These are phyloP conservation scores for Callosobruchus maculatus DNA, from an alignment of 2,888 invertebrate genomes.

Conservation along the genomic window DNA sequence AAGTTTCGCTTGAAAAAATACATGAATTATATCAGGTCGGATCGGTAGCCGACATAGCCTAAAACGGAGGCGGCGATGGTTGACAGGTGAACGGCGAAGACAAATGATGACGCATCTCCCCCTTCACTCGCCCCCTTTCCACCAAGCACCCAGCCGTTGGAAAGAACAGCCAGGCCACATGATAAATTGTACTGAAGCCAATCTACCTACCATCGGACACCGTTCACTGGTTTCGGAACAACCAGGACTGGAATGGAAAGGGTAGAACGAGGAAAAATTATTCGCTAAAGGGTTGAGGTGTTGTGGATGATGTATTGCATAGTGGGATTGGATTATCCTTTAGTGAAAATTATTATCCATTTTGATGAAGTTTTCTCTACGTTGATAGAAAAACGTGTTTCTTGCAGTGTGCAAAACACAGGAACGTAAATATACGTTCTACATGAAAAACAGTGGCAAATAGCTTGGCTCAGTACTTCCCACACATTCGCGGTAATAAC, in stretches of 20 bases:
- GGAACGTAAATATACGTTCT: too few species aligned
- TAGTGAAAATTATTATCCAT: neutral
- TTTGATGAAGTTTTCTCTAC: neutral
- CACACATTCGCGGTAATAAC: too few species aligned
- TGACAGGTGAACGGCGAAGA: conserved; percentile 47
- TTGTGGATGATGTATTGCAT: neutral
- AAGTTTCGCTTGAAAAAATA: too few species aligned
- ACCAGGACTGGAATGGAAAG: neutral
- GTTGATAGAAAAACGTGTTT: too few species aligned
- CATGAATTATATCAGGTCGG: neutral
- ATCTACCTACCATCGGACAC: conserved; percentile 45
- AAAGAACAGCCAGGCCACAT: conserved; percentile 36
- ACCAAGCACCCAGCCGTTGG: conserved; percentile 32
- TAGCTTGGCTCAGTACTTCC: too few species aligned
- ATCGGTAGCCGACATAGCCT: neutral
- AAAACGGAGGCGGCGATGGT: neutral
- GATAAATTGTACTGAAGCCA: conserved; percentile 43
- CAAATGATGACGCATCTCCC: conserved; percentile 40
- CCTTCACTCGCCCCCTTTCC: conserved; percentile 25
- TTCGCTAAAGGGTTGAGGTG: neutral
- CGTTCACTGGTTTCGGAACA: conserved; percentile 6
- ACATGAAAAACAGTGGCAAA: too few species aligned
- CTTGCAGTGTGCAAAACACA: too few species aligned
- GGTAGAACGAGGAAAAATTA: neutral
- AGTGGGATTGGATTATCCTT: neutral